Base-by-base conservation (phyloP, 2,113 vertebrate species). In the Phrynosoma platyrhinos region DNA sequence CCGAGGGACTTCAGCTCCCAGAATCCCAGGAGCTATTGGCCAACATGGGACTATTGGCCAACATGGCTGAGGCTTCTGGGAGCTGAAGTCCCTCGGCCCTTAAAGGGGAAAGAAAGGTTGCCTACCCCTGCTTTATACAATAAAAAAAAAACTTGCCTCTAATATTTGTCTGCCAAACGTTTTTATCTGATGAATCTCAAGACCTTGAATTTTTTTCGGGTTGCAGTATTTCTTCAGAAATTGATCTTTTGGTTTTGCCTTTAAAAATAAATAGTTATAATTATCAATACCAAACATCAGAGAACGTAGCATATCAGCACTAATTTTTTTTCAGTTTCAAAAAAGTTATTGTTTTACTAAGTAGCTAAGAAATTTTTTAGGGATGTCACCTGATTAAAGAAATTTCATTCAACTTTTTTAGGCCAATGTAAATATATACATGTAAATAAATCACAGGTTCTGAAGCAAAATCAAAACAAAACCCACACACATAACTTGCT, bases 181-280 rank as follows among this genome's bases (percentile, higher is more conserved):
- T 94, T 98, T 97, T 95, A 99, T 98, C 91, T 98, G 97, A 62
- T 97, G 97, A 81, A 99, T 97, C 92, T 99, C 98, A 72, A 99
- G 97, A 79, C 98, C 98, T 94, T 99, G 98, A 92, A 97, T 98
- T 97, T 99, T 99, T 96, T 98, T 98, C 9, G 98, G 98, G 94
- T 97, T 99, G 90, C 98, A 98, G 91, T 99, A 99, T 93, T 99
- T 99, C 96, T 98, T 99, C 92, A 99, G 94, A 94, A 98, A 99
- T 0, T 95, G 96, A 77, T 99, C 98, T 96, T 97, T 98, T 87
- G 98, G 98, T 93, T 99, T 99, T 94, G 98, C 97, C 98, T 99
- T 95, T 81, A 83, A 92, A 94, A 89, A 95, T 87, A 89, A 55
- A 77, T 42, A 55, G 87, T 47, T 42, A 83, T 83, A 18, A 76